A percentile compares a stretch with the other conserved stretches of the same genome.
Evolutionary conservation across 2,113 vertebrate genomes (phyloP).

Genomic region (Gymnogyps californianus): DNA sequence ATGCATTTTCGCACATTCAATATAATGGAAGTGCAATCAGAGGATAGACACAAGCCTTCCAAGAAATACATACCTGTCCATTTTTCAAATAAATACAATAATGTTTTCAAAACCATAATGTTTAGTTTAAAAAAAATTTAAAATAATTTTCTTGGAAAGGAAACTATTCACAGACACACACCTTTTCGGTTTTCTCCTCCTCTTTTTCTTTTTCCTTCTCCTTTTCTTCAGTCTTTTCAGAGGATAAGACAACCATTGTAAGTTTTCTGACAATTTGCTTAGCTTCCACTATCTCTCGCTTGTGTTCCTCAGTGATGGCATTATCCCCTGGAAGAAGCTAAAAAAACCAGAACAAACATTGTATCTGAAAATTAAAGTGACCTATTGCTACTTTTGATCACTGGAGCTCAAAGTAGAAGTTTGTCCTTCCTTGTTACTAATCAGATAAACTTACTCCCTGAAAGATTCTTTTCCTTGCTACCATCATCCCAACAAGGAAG

Average conservation of each 20-base stretch:
- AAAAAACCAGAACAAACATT: neutral
- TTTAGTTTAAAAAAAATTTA: neutral
- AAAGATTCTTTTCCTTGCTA: neutral
- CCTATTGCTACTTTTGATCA: neutral
- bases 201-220: conserved; percentile 90
- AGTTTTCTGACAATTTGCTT: conserved; percentile 96
- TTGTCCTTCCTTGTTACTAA: neutral
- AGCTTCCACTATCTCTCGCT: conserved; percentile 89
- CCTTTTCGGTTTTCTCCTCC: conserved; percentile 87
- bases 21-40: fast-evolving
- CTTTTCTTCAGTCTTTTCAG: conserved; percentile 87
- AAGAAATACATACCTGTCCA: fast-evolving
- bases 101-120: neutral
- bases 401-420: neutral
- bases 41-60: neutral
- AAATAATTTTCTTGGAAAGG: neutral
- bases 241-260: conserved; percentile 93
- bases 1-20: neutral
- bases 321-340: conserved; percentile 91
- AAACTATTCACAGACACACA: neutral
- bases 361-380: neutral
- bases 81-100: neutral
- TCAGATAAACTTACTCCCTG: neutral
- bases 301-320: conserved; percentile 91
- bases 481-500: neutral